Percentiles rank a stretch among this genome's conserved stretches.
Evolutionary conservation across 2,888 invertebrate species (phyloP).

Genomic region (Euzetes globulus): DNA sequence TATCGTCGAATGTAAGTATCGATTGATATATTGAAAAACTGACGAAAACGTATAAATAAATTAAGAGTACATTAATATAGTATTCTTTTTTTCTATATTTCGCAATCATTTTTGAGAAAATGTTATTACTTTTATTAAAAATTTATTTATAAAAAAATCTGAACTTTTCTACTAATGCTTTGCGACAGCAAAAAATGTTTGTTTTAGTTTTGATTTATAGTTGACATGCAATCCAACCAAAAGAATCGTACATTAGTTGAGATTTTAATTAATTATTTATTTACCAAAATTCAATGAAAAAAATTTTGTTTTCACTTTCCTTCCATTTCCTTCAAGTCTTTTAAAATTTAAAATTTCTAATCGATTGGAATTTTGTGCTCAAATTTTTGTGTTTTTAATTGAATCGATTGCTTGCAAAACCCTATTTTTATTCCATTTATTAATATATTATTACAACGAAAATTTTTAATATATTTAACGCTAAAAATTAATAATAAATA

Average conservation of each 20-base stretch:
- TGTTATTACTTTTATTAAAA: conserved; percentile 7
- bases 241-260: background rate
- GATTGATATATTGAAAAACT: background rate
- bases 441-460: background rate
- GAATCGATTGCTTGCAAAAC: background rate
- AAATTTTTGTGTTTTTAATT: background rate
- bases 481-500: background rate
- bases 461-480: background rate
- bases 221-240: background rate
- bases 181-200: background rate
- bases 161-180: background rate
- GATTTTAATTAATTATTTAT: conserved; percentile 13
- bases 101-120: background rate
- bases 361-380: background rate
- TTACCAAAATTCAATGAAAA: background rate
- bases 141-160: conserved; percentile 6
- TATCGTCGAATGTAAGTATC: conserved; percentile 75
- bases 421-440: background rate
- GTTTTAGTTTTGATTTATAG: background rate
- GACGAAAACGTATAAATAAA: background rate
- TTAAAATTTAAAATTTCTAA: background rate
- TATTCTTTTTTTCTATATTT: background rate
- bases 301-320: background rate
- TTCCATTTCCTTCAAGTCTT: background rate
- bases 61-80: background rate